Base-by-base conservation (phyloP, 2,888 invertebrate species). In the Himalopsyche kuldschensis region DNA sequence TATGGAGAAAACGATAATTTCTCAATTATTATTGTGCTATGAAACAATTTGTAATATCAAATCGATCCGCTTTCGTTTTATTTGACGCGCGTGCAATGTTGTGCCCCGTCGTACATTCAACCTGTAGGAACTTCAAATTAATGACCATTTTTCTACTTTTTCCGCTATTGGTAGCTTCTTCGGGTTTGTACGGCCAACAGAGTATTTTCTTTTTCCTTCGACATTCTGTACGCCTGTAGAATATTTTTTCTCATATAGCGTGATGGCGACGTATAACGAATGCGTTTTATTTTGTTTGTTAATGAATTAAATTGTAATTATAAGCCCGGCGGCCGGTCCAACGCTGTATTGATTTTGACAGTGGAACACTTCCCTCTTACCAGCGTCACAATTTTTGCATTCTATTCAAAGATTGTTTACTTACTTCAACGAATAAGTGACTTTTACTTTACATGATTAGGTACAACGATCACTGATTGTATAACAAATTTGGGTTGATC, bases 51-150 rank as follows among this genome's bases (percentile, higher is more conserved):
- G 55, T 20, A 55, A 55, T 55, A 55, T n/a, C 55, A 55, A 55
- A 55, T 69, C 69, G 69, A 69, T 69, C 69, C 69, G 69, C 69
- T 69, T 69, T 69, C 81, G 76, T n/a, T 76, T 41, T 27, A 20
- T 24, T 30, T 69, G 82, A 82, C 78, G 82, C 78, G 55, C 82
- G 78, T 80, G 47, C 82, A 84, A 84, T 41, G 82, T 75, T 82
- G 75, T 78, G 30, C 24, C 69, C 41, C 75, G 77, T 5, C 76
- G 83, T 79, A 32, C 84, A 35, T 78, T 78, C 84, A 79, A 82
- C 84, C 80, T 75, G 85, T 82, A 82, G 81, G 77, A 85, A 85
- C 85, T 83, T 82, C 84, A 79, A 55, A 69, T 63, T 79, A 41
- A 81, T 79, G 81, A 32, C 17, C 46, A 78, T 80, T 69, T 55